Evolutionary conservation across 2,888 invertebrate species (phyloP).

Genomic region (Reticulitermes lucifugus): DNA sequence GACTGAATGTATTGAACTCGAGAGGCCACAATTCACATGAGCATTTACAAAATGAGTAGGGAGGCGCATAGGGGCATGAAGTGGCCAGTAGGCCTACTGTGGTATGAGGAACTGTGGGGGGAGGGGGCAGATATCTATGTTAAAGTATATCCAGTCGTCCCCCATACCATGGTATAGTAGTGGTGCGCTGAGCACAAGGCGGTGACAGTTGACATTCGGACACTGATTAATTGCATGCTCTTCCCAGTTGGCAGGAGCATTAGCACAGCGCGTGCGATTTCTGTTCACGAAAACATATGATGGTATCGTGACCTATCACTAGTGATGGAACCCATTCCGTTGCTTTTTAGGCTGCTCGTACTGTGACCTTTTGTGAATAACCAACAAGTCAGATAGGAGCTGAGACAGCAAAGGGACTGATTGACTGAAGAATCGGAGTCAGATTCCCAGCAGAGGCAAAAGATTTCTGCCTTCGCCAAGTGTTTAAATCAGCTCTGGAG

Average conservation of each 20-base stretch:
- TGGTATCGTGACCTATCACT: constrained; percentile 22
- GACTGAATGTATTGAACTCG: background rate
- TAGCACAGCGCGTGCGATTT: background rate
- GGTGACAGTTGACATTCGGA: constrained; percentile 38
- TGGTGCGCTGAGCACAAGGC: constrained; percentile 6
- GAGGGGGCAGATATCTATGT: too few relatives aligned
- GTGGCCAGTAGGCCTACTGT: background rate
- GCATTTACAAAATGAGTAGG: constrained; percentile 18
- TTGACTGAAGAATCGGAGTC: too few relatives aligned
- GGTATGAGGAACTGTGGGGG: background rate
- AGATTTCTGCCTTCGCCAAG: too few relatives aligned
- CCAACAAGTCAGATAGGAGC: too few relatives aligned
- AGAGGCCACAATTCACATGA: background rate
- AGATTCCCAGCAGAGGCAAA: too few relatives aligned
- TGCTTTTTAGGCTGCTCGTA: background rate
- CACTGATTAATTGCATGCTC: constrained; percentile 31
- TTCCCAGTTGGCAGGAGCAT: constrained; percentile 7
- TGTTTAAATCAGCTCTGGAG: too few relatives aligned
- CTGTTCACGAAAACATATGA: constrained; percentile 8
- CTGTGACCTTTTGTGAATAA: background rate
- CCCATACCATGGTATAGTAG: background rate
- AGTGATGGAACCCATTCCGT: constrained; percentile 22
- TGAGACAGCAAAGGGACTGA: too few relatives aligned
- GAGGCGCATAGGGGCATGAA: background rate
- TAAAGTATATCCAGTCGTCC: too few relatives aligned